phyloP scores from a whole-genome alignment of 2,113 vertebrate species.

The Candoia aspera region DNA sequence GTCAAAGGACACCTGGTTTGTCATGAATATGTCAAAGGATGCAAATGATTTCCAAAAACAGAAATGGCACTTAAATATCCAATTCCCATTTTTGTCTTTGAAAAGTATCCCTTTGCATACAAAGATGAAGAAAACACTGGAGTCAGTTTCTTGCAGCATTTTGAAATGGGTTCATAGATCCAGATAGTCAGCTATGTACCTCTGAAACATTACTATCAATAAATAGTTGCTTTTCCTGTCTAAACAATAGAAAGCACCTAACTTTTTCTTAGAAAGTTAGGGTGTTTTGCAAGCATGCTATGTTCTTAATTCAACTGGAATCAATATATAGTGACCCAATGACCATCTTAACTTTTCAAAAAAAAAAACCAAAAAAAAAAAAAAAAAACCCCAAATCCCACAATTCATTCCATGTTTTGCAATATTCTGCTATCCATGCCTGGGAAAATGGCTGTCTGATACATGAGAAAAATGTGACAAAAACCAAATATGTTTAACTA shows the following conservation, averaged over 20 bases:
- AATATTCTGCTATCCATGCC: conserved; percentile 37
- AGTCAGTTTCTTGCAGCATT: neutral
- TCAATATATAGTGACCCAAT: neutral
- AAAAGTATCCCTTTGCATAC: conserved; percentile 8
- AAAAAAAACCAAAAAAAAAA: neutral
- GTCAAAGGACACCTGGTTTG: neutral
- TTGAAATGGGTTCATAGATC: neutral
- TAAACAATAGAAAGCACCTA: neutral
- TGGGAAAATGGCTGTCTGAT: conserved; percentile 18
- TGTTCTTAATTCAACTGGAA: rapidly evolving
- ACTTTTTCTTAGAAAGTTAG: neutral
- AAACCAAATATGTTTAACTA: conserved; percentile 7
- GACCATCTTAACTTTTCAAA: neutral
- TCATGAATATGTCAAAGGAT: neutral
- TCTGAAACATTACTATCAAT: neutral
- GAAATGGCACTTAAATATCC: neutral
- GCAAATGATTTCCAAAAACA: neutral
- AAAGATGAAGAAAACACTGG: neutral
- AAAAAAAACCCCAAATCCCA: neutral
- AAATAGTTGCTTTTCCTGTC: neutral
- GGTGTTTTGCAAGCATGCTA: neutral
- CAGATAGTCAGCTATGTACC: rapidly evolving
- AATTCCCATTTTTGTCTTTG: conserved; percentile 14
- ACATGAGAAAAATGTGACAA: conserved; percentile 36
- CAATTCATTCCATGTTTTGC: neutral